These are phyloP conservation scores for Synodontis membranacea DNA, from an alignment of 2,113 vertebrate species.

Conservation along the genomic window DNA sequence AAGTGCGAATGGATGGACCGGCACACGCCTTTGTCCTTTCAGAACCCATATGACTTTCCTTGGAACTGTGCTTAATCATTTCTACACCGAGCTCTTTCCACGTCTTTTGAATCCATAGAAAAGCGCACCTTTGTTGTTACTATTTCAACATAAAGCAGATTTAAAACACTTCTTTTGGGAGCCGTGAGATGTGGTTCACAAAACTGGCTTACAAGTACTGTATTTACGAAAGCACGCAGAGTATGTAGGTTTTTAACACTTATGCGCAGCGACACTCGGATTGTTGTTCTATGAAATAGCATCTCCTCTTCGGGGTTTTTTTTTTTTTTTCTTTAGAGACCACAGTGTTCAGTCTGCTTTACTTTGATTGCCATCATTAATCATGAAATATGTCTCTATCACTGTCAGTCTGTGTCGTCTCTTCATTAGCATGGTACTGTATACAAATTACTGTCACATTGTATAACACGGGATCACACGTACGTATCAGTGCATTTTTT, in stretches of 20 bases:
- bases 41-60: slow-evolving; percentile 14
- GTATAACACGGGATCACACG: background rate
- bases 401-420: background rate
- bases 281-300: background rate
- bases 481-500: background rate
- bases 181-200: background rate
- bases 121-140: background rate
- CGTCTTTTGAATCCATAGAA: background rate
- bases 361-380: background rate
- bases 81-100: background rate
- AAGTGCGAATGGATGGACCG: background rate
- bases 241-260: background rate
- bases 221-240: background rate
- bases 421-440: background rate
- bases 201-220: background rate
- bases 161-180: background rate
- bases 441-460: background rate
- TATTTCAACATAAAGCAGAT: background rate
- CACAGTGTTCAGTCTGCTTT: background rate
- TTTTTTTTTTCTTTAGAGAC: background rate
- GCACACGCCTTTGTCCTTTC: background rate
- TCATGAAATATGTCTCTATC: background rate
- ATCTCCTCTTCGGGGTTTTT: background rate
- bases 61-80: slow-evolving; percentile 6
- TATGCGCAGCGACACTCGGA: background rate